Evolutionary conservation across 2,113 vertebrate genomes (phyloP).

Genomic region (Stigmatopora nigra): DNA sequence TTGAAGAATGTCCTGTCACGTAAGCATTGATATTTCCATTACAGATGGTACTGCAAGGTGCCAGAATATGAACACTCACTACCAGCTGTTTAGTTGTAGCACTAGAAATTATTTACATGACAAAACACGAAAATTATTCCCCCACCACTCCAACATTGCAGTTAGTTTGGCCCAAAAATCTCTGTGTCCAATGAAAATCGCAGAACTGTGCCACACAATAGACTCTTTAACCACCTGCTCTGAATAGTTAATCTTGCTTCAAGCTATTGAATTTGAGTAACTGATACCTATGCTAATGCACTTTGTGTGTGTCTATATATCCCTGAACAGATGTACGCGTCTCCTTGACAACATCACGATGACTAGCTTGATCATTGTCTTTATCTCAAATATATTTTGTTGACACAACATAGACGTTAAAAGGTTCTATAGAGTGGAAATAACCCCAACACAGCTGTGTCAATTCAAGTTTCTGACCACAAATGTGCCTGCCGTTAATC

Average conservation of each 20-base stretch:
- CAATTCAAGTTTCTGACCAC: conserved; percentile 7
- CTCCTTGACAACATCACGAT: conserved; percentile 34
- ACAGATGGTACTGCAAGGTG: conserved; percentile 5
- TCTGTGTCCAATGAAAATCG: conserved; percentile 58
- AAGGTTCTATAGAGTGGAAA: conserved; percentile 38
- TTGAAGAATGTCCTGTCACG: conserved; percentile 17
- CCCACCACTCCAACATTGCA: conserved; percentile 59
- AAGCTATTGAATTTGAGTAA: conserved; percentile 75
- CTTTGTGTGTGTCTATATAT: conserved; percentile 27
- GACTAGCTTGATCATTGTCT: conserved; percentile 32
- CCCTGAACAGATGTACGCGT: conserved; percentile 14
- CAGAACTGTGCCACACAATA: conserved; percentile 67
- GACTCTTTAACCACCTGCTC: conserved; percentile 70
- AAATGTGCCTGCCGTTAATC: conserved; percentile 18
- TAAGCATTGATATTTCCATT: conserved; percentile 18
- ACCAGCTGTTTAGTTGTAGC: conserved; percentile 20
- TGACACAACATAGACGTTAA: conserved; percentile 43
- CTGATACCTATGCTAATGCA: conserved; percentile 65
- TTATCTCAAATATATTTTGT: conserved; percentile 44
- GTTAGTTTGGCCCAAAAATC: conserved; percentile 55
- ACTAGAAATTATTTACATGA: conserved; percentile 39
- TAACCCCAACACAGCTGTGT: conserved; percentile 25
- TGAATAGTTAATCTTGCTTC: conserved; percentile 72
- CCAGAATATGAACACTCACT: conserved; percentile 29
- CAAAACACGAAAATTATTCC: conserved; percentile 57